Evolutionary conservation across 2,113 vertebrate species (phyloP).

Genomic region (Crotalus helleri): DNA sequence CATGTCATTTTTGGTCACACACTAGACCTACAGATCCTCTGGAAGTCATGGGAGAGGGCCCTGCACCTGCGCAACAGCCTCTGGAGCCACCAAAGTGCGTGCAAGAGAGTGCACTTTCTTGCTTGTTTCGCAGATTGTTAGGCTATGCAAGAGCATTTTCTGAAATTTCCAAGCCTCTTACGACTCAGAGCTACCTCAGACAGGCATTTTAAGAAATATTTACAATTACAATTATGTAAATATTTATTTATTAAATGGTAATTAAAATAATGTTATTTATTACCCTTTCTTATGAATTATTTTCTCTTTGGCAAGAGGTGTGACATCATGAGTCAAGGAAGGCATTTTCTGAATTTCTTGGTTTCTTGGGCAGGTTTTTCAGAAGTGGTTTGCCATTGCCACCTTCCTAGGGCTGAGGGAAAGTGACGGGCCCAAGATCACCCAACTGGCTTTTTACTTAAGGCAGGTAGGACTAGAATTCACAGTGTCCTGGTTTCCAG

Average conservation of each 20-base stretch:
- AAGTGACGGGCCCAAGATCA: not conserved
- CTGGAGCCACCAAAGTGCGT: not conserved
- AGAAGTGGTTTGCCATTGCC: not conserved
- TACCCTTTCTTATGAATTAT: not conserved
- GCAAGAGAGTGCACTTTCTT: not conserved
- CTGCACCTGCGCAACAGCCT: not conserved
- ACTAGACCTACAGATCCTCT: not conserved
- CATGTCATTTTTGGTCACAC: not conserved
- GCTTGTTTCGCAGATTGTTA: not conserved
- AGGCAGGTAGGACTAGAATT: not conserved
- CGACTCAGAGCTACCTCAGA: not conserved
- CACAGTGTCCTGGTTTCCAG: not conserved
- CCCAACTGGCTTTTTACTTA: not conserved
- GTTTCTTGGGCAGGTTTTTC: not conserved
- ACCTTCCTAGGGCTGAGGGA: not conserved
- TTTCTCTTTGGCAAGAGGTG: not conserved
- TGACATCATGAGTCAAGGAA: not conserved
- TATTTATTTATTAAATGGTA: not conserved
- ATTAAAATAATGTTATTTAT: not conserved
- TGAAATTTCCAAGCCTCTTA: not conserved
- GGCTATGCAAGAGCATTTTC: not conserved
- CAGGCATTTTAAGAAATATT: not conserved
- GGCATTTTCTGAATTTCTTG: not conserved
- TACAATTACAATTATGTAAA: not conserved
- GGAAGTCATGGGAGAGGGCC: not conserved